phyloP scores from a whole-genome alignment of 2,113 vertebrate species.

The Neolamprologus sp. region DNA sequence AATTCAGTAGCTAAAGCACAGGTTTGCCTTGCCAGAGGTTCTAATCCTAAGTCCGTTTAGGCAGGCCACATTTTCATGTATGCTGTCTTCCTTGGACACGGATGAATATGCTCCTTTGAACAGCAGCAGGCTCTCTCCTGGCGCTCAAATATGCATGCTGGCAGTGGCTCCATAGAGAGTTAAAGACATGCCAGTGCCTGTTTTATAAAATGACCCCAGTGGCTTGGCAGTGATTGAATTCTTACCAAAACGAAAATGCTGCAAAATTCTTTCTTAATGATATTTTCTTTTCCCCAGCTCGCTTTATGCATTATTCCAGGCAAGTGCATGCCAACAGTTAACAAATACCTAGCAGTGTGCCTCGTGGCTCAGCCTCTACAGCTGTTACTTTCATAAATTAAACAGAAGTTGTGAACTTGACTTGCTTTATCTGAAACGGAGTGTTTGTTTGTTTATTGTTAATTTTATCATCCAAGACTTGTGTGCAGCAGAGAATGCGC shows the following conservation, averaged over 20 bases:
- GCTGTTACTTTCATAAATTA: not conserved
- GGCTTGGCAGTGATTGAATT: not conserved
- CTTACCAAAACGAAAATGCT: not conserved
- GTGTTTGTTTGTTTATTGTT: not conserved
- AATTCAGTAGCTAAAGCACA: not conserved
- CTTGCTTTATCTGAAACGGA: not conserved
- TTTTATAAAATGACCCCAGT: slow-evolving; percentile 4
- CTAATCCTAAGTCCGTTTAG: slow-evolving; percentile 32
- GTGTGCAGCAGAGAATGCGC: not conserved
- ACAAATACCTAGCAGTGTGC: not conserved
- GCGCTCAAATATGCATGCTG: not conserved
- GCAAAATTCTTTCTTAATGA: not conserved
- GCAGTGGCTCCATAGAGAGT: not conserved
- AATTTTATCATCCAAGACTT: not conserved
- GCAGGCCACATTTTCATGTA: slow-evolving; percentile 30
- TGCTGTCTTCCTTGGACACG: slow-evolving; percentile 5
- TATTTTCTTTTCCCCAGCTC: not conserved
- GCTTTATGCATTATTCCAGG: not conserved
- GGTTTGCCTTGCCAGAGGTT: slow-evolving; percentile 17
- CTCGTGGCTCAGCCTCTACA: not conserved
- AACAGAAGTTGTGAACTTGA: not conserved
- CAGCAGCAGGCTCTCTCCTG: slow-evolving; percentile 16
- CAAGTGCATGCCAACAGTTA: not conserved
- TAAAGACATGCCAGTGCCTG: not conserved
- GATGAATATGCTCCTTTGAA: slow-evolving; percentile 31